A percentile compares a stretch with the other conserved stretches of the same genome.
Evolutionary conservation across 2,113 vertebrate genomes (phyloP).

Genomic region (Anarhynchus alexandrinus): DNA sequence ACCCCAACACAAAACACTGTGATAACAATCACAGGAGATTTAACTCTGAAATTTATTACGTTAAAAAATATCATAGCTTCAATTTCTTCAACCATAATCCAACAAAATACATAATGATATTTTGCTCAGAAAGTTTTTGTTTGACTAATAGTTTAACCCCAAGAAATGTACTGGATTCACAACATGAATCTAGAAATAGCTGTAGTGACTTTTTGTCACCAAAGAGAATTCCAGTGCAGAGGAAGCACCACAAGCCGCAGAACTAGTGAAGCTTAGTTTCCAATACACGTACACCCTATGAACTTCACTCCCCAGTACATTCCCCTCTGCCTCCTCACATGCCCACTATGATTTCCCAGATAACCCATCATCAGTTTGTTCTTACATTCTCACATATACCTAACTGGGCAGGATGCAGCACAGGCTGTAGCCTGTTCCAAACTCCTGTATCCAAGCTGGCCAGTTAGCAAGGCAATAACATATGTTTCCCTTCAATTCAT

Average conservation of each 20-base stretch:
- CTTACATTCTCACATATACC: not conserved
- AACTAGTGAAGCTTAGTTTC: not conserved
- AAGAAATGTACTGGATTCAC: not conserved
- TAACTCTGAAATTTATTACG: not conserved
- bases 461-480: not conserved
- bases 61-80: not conserved
- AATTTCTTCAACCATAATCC: not conserved
- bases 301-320: not conserved
- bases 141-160: not conserved
- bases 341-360: not conserved
- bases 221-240: not conserved
- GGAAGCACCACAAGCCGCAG: not conserved
- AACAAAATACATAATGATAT: not conserved
- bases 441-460: not conserved
- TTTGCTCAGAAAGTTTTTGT: not conserved
- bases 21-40: not conserved
- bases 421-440: not conserved
- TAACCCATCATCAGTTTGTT: not conserved
- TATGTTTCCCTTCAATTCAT: not conserved
- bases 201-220: not conserved
- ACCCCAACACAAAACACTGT: not conserved
- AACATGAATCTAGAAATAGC: not conserved
- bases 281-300: accelerated
- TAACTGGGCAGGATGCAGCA: not conserved
- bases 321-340: not conserved